Evolutionary conservation across 2,113 vertebrate species (phyloP).

Genomic region (Probosciger aterrimus): DNA sequence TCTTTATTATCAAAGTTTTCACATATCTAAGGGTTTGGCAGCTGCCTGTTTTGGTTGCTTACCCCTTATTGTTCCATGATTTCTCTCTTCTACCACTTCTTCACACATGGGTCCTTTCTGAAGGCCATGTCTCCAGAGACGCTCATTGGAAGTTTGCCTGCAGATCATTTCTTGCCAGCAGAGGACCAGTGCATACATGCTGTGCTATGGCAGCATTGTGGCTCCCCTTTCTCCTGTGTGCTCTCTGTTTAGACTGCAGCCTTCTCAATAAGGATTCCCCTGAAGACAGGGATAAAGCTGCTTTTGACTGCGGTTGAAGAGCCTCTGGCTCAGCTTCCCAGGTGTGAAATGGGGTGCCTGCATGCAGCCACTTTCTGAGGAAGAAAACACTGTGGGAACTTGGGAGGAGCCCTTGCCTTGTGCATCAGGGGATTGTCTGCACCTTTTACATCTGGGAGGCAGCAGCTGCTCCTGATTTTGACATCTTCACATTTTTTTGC

Average conservation of each 20-base stretch:
- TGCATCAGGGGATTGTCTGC: not conserved
- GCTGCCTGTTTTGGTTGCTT: not conserved
- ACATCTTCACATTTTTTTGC: not conserved
- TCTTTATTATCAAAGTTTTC: not conserved
- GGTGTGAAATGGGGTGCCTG: not conserved
- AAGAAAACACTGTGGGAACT: not conserved
- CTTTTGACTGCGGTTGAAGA: not conserved
- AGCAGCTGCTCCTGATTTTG: not conserved
- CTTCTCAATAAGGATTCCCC: accelerated
- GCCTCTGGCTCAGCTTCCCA: not conserved
- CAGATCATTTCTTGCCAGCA: not conserved
- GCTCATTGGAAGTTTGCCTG: not conserved
- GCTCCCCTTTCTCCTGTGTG: not conserved
- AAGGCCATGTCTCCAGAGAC: not conserved
- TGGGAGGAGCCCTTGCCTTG: not conserved
- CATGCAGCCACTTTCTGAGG: not conserved
- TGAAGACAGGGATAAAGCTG: not conserved
- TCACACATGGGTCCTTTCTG: not conserved
- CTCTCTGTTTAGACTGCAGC: not conserved
- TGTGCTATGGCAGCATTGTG: not conserved
- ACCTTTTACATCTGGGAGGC: not conserved
- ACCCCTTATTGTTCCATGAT: not conserved
- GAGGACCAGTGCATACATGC: not conserved
- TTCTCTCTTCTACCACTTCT: not conserved
- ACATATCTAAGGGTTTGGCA: not conserved